Conservation (phyloP, 1,140 invertebrate species). For the Drosophila serrata region DNA sequence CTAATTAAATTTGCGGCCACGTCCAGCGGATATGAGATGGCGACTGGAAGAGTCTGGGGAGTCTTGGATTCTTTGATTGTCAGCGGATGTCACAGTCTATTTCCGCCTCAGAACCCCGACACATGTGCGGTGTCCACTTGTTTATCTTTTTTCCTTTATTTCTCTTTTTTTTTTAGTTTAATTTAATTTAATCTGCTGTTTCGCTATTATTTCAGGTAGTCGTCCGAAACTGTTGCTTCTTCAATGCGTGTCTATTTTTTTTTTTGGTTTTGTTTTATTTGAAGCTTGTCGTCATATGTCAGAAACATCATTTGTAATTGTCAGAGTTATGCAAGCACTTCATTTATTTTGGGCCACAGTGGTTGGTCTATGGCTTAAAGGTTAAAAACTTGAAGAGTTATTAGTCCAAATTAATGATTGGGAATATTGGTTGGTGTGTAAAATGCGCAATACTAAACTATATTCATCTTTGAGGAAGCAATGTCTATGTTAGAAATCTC, state of each 20-base stretch:
- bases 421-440: neutral
- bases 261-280: neutral
- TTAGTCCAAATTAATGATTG: conserved; percentile 28
- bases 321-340: conserved; percentile 64
- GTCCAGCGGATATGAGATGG: conserved; percentile 68
- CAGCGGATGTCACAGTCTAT: conserved; percentile 80
- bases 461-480: conserved; percentile 4
- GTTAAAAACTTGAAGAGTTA: conserved; percentile 14
- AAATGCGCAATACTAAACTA: neutral
- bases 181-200: conserved; percentile 65
- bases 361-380: conserved; percentile 30
- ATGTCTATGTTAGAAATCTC: neutral
- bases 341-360: conserved; percentile 48
- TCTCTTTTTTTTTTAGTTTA: conserved; percentile 19
- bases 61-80: conserved; percentile 41
- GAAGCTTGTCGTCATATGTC: conserved; percentile 53
- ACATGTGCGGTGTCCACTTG: conserved; percentile 50
- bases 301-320: conserved; percentile 67
- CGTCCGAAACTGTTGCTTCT: conserved; percentile 23
- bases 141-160: conserved; percentile 1
- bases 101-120: conserved; percentile 57
- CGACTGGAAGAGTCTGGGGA: conserved; percentile 19
- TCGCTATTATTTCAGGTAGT: conserved; percentile 53
- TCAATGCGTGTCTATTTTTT: conserved; percentile 32
- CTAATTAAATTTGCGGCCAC: conserved; percentile 76